Evolutionary conservation across 2,888 invertebrate species (phyloP).

Genomic region (Tenthredo livida): DNA sequence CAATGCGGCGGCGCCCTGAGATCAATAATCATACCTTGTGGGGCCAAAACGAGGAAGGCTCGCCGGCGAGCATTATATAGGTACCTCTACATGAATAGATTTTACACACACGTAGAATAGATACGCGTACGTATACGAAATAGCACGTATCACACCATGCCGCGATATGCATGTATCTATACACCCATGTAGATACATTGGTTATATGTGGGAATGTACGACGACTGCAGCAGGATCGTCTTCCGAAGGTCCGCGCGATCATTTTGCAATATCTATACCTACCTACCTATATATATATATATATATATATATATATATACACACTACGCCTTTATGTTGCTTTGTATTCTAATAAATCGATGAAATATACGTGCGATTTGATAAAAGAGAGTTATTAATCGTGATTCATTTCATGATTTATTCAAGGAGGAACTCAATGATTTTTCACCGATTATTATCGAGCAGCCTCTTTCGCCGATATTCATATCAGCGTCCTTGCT

Average conservation of each 20-base stretch:
- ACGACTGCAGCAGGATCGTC: conserved; percentile 3
- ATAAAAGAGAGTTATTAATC: not conserved
- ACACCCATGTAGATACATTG: not conserved
- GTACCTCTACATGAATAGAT: not conserved
- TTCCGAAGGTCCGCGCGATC: not conserved
- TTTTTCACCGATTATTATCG: not conserved
- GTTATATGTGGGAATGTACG: not conserved
- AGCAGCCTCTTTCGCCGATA: not conserved
- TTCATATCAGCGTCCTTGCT: not conserved
- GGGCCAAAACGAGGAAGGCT: conserved; percentile 11
- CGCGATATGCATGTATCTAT: not conserved
- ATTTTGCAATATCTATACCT: not conserved
- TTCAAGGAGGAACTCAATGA: not conserved
- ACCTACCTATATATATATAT: not conserved
- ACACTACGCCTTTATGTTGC: not conserved
- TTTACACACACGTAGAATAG: not conserved
- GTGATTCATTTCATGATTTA: not conserved
- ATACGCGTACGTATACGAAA: not conserved
- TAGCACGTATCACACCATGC: not conserved
- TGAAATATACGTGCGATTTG: not conserved
- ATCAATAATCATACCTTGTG: conserved; percentile 76
- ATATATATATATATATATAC: not conserved
- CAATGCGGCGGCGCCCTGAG: conserved; percentile 76
- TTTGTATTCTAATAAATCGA: conserved; percentile 2
- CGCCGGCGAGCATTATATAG: not conserved